Base-by-base conservation (phyloP, 1,140 invertebrate species). In the Gyrodactylus salaris region DNA sequence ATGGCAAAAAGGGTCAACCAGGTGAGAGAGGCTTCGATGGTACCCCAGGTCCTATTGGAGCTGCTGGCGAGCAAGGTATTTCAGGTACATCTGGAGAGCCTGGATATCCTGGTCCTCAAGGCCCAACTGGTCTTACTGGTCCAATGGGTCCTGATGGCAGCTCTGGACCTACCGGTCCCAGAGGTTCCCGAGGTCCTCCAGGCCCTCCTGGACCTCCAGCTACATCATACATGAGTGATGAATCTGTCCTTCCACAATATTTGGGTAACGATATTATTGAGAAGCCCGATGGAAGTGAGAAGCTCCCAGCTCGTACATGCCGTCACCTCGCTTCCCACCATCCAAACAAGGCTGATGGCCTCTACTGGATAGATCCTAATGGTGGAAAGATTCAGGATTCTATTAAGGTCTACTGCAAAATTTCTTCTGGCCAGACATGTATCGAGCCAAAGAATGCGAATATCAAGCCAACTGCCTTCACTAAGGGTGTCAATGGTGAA, bases 321-420 rank as follows among this genome's bases (percentile, higher is more conserved):
- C 20, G 21, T 25, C 70, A 71, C 26, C 25, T 71, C 7, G 70
- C 70, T 20, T 20, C 20, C 20, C 7, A 24, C 7, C 25, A 71
- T 71, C n/a, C n/a, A 1, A 20, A 21, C 20, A 20, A 25, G 25
- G 2, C 7, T 25, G 70, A 71, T 25, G 70, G 70, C 26, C 21
- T 24, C 21, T 71, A 71, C 26, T 71, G 70, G 70, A 71, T 71
- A 1, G 70, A 71, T 71, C 70, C 70, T 19, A 71, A 71, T n/a
- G 70, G 70, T 1, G 70, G 70, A 16, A 71, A 71, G 25, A 71
- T 71, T n/a, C 24, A 71, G 16, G 70, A 71, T 71, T 23, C 70
- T 71, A 25, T 71, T 25, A 23, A 71, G 26, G 70, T 71, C 1
- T 71, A 24, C 25, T 71, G 70, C 24, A 71, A 71, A 71, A 22